Evolutionary conservation across 2,113 vertebrate species (phyloP).

Genomic region (Pelodiscus sinensis): DNA sequence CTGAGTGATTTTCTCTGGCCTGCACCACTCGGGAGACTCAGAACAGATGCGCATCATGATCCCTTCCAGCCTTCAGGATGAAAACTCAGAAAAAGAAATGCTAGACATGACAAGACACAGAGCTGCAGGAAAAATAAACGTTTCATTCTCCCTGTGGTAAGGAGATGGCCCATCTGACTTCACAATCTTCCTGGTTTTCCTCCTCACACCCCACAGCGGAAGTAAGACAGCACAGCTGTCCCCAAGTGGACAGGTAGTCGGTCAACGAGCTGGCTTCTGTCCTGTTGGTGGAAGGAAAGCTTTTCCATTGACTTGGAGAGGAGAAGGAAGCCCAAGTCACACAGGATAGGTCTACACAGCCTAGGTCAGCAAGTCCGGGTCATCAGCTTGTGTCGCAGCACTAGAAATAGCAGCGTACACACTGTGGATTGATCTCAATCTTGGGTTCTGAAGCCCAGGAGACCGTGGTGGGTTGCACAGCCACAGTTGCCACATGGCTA

Average conservation of each 20-base stretch:
- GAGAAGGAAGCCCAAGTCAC: background rate
- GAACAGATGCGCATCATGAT: background rate
- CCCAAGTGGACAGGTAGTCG: background rate
- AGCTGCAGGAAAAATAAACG: background rate
- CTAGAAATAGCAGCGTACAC: too few species aligned
- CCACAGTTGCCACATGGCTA: background rate
- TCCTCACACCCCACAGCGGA: background rate
- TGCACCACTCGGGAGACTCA: background rate
- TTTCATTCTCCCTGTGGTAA: background rate
- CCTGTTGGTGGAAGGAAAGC: constrained; percentile 7
- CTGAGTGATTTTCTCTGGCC: background rate
- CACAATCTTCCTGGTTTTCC: background rate
- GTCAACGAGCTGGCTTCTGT: background rate
- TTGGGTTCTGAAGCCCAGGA: too few species aligned
- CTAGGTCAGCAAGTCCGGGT: too few species aligned
- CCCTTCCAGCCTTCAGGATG: background rate
- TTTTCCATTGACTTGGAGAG: background rate
- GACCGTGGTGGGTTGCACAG: background rate
- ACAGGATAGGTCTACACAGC: too few species aligned
- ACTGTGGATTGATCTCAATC: too few species aligned
- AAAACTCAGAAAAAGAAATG: background rate
- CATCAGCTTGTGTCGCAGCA: too few species aligned
- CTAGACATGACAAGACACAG: background rate
- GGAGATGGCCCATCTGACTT: background rate
- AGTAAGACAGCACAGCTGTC: background rate